Conservation (phyloP, 2,888 invertebrate genomes). For the Dendrolimus pini region DNA sequence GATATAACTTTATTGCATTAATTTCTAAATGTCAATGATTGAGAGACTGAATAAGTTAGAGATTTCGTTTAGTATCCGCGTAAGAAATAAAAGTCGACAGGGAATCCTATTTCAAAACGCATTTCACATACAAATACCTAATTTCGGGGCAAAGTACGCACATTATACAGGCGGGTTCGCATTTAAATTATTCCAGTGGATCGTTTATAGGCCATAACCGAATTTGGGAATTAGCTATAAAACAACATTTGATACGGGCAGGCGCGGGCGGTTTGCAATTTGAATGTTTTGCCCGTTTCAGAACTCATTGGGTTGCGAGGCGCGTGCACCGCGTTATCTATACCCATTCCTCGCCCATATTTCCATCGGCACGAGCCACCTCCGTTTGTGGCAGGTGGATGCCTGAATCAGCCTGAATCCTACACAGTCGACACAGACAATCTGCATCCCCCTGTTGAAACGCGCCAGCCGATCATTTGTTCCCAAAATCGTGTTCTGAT, state of each 20-base stretch:
- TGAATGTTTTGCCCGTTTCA: constrained; percentile 69
- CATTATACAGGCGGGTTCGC: constrained; percentile 74
- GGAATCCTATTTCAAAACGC: constrained; percentile 71
- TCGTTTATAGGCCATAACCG: constrained; percentile 77
- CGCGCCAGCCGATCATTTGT: too few relatives aligned
- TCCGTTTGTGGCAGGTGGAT: not conserved
- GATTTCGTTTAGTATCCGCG: constrained; percentile 21
- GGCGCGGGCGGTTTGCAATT: constrained; percentile 73
- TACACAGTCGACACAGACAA: not conserved
- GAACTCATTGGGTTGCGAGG: constrained; percentile 65
- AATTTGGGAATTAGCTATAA: constrained; percentile 78
- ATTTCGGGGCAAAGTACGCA: constrained; percentile 72
- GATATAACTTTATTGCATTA: too few relatives aligned
- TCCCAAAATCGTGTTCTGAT: too few relatives aligned
- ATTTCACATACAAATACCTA: constrained; percentile 77
- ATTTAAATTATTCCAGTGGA: constrained; percentile 76
- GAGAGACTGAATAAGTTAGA: constrained; percentile 1
- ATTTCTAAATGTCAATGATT: too few relatives aligned
- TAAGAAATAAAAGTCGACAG: constrained; percentile 61
- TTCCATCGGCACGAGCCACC: not conserved
- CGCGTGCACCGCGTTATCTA: constrained; percentile 59
- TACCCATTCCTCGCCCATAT: constrained; percentile 26
- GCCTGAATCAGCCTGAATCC: not conserved
- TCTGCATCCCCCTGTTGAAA: not conserved
- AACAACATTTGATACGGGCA: constrained; percentile 76